Base-by-base conservation (phyloP, 2,797 vertebrate genomes). In the Typhlichthys subterraneus region DNA sequence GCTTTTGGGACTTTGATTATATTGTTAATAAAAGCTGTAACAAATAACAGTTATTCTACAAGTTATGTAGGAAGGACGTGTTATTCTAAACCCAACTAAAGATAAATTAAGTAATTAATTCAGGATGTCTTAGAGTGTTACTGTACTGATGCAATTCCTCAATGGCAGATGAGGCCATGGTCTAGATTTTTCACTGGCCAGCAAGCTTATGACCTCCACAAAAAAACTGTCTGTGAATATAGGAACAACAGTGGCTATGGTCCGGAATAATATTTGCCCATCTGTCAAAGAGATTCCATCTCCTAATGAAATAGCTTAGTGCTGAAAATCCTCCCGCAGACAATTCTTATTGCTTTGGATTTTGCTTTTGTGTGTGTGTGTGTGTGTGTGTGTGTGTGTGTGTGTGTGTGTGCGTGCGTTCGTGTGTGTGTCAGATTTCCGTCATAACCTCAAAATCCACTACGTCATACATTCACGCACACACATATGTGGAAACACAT, bases 231-330 rank as follows among this genome's bases (percentile, higher is more conserved):
- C 19, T 69, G 52, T 64, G 63, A 70, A 70, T 77, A 53, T 65
- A 47, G 45, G 55, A 67, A 69, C 64, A 67, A 69, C 64, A 56
- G 52, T 61, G 59, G 77, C 68, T 80, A 48, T 76, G 23, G 23
- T 23, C 23, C 2, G 66, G 61, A 71, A 79, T 82, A 79, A 85
- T 45, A 57, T 63, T 63, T 60, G 38, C 67, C 81, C 84, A 88
- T 85, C 86, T 88, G 86, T 79, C 75, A 15, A 55, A 60, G 65
- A 70, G 81, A 88, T 86, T 86, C 82, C 75, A 76, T 71, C 73
- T 75, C 71, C 50, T 45, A 59, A 73, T 77, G 78, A 79, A 75
- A 81, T 75, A 29, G 45, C 23, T 14, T 48, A 82, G 67, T 6
- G 19, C 53, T 33, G 71, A 70, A 84, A 88, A 88, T 88, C 83